Percentiles rank a stretch among this genome's conserved stretches.
These are phyloP conservation scores for Andricus quercusramuli DNA, from an alignment of 2,888 invertebrate species.

Conservation along the genomic window DNA sequence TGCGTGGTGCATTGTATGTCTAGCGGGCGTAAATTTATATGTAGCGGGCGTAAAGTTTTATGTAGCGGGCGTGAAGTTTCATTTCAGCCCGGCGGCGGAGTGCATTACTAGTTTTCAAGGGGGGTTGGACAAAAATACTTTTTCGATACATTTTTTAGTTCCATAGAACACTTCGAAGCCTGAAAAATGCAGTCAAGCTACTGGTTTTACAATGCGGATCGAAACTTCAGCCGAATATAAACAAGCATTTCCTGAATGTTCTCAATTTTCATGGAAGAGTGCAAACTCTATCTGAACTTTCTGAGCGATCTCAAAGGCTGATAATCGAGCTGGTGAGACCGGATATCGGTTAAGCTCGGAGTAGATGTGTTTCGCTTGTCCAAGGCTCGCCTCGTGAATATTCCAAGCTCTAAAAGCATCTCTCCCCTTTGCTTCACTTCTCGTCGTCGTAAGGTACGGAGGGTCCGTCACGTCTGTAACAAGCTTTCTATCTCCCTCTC, in stretches of 20 bases:
- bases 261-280: conserved; percentile 9
- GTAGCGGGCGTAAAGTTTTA: no score
- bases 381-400: conserved; percentile 73
- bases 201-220: neutral
- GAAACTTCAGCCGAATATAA: neutral
- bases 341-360: conserved; percentile 47
- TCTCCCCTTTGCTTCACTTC: conserved; percentile 58
- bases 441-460: conserved; percentile 68
- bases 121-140: no score
- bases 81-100: no score
- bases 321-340: conserved; percentile 40
- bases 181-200: no score
- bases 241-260: neutral
- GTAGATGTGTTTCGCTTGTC: conserved; percentile 63
- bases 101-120: no score
- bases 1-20: no score
- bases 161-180: no score
- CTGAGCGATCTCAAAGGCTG: conserved; percentile 15
- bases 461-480: conserved; percentile 78
- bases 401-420: conserved; percentile 78
- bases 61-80: no score
- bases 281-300: conserved; percentile 30
- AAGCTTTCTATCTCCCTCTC: conserved; percentile 62
- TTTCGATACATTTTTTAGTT: no score
- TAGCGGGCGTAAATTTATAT: no score